These are phyloP conservation scores for Acanthisitta chloris DNA, from an alignment of 2,113 vertebrate species.

Conservation along the genomic window DNA sequence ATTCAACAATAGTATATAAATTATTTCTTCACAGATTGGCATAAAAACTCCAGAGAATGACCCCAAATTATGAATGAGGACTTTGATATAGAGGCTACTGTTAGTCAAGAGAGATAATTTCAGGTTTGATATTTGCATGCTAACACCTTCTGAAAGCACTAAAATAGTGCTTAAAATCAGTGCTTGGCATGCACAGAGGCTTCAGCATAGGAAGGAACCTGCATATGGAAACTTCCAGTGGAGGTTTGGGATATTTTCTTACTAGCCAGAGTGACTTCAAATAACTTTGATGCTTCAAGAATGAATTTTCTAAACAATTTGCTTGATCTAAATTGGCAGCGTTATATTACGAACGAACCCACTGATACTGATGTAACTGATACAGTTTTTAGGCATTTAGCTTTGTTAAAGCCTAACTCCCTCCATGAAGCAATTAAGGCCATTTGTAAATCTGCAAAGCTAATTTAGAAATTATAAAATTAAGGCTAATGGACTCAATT, in stretches of 20 bases:
- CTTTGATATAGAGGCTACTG: background rate
- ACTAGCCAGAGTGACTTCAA: background rate
- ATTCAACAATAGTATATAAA: background rate
- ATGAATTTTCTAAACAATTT: conserved; percentile 22
- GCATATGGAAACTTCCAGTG: background rate
- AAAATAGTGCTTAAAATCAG: background rate
- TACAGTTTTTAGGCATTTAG: conserved; percentile 21
- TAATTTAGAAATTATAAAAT: conserved; percentile 72
- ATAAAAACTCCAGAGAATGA: background rate
- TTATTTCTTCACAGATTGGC: background rate
- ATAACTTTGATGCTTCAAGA: conserved; percentile 11
- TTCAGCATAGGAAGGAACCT: background rate
- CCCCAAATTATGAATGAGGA: background rate
- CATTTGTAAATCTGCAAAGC: conserved; percentile 59
- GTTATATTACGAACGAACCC: background rate
- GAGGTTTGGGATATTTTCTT: background rate
- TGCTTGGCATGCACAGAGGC: background rate
- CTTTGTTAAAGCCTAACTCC: conserved; percentile 20
- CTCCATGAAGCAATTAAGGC: conserved; percentile 50
- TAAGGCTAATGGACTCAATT: conserved; percentile 69
- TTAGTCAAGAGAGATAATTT: background rate
- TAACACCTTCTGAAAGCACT: background rate
- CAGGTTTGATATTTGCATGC: background rate
- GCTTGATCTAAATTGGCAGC: background rate
- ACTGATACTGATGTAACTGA: conserved; percentile 27